Conservation (phyloP, 2,113 vertebrate genomes). For the Pedionomus torquatus region DNA sequence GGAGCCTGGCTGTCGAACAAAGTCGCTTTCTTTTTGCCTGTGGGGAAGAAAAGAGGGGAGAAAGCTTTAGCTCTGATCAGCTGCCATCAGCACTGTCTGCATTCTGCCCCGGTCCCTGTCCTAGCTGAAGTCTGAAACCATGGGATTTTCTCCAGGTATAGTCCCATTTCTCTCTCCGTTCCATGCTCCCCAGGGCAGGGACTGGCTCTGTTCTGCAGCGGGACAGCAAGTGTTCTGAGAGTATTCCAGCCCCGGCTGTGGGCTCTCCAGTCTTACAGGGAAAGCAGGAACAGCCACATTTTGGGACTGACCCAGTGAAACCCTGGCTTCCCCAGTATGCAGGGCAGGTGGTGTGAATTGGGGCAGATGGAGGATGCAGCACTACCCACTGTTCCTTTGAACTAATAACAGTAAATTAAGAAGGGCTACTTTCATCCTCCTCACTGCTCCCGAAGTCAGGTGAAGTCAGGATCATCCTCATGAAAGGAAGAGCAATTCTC, state of each 20-base stretch:
- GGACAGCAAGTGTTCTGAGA: not conserved
- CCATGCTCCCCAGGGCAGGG: fast-evolving
- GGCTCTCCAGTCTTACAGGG: not conserved
- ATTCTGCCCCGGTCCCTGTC: not conserved
- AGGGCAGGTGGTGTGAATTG: not conserved
- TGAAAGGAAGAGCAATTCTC: not conserved
- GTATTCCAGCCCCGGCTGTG: not conserved
- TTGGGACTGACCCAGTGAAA: not conserved
- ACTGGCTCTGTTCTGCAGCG: not conserved
- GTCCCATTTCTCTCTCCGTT: not conserved
- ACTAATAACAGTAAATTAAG: not conserved
- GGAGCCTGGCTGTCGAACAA: slow-evolving; percentile 98
- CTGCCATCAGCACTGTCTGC: fast-evolving
- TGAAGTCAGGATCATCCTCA: not conserved
- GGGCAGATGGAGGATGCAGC: not conserved
- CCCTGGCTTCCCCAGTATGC: not conserved
- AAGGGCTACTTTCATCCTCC: not conserved
- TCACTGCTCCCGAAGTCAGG: not conserved
- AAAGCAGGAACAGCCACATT: not conserved
- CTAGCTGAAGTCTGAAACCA: not conserved
- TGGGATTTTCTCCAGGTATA: not conserved
- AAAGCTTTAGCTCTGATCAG: not conserved
- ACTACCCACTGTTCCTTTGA: not conserved
- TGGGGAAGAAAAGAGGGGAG: not conserved
- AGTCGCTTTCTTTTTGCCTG: slow-evolving; percentile 99